Conservation (phyloP, 2,113 vertebrate genomes). For the Bucco capensis region DNA sequence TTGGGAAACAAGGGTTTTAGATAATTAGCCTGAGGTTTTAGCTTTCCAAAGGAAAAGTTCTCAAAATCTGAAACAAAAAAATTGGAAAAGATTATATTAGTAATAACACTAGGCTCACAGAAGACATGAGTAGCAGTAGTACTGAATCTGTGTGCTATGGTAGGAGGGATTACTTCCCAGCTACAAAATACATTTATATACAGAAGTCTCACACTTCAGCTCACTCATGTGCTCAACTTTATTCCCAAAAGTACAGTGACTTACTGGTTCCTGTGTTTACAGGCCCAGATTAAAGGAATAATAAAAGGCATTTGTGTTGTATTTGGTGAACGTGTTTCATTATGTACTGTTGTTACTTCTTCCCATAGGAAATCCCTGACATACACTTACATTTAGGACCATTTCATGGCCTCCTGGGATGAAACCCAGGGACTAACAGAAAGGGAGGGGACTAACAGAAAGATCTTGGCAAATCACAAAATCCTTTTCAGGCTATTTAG, state of each 20-base stretch:
- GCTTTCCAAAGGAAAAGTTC: neutral
- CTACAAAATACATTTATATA: constrained; percentile 1
- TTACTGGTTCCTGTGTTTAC: neutral
- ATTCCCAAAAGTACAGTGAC: neutral
- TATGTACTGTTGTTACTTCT: neutral
- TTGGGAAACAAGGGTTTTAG: neutral
- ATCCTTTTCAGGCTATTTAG: neutral
- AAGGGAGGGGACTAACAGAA: neutral
- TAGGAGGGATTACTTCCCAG: neutral
- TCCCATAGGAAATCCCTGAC: neutral
- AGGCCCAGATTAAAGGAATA: neutral
- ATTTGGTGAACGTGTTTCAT: neutral
- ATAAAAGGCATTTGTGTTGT: neutral
- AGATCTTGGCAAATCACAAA: neutral
- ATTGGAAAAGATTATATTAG: neutral
- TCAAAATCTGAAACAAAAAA: neutral
- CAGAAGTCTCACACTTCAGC: neutral
- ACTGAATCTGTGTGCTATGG: neutral
- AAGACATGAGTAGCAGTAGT: neutral
- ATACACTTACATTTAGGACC: neutral
- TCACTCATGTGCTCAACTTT: constrained; percentile 4
- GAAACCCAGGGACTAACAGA: neutral
- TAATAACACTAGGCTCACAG: neutral
- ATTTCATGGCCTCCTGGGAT: neutral
- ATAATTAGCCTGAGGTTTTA: neutral